Evolutionary conservation across 2,797 vertebrate species (phyloP), one percentile per base, ranked within the genome.

Genomic region (Fundulus diaphanus): DNA sequence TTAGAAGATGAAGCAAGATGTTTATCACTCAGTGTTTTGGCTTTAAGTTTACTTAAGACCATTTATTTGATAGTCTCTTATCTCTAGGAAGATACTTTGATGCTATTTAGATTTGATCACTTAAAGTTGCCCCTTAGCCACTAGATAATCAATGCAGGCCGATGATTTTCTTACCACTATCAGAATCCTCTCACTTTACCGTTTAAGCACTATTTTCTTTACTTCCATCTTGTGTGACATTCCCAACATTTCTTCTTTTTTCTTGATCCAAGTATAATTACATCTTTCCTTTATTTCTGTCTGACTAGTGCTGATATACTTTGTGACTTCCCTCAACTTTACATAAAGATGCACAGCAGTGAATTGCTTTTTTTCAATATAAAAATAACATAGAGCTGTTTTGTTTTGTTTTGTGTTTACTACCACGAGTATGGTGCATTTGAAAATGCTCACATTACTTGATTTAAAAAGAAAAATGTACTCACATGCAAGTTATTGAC

Each of bases 31-130:
- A 90, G 89, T 86, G 74, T 76, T 79, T 86, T 92, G 89, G 79
- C 89, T 92, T 92, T 90, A 91, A 85, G 85, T 93, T 94, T 78
- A 90, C 90, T 94, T 92, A 90, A 85, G 82, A 84, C 54, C 80
- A 83, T 87, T 89, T 87, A 94, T 89, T 93, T 88, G 93, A 93
- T 84, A 77, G 76, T 84, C 88, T 77, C 85, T 87, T 92, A 90
- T 92, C 89, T 92, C 78, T 85, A 91, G 87, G 88, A 93, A 93
- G 92, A 92, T 86, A 85, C 89, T 77, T 83, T 68, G 22, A 89
- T 88, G 70, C 90, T 93, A 93, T 95, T 94, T 94, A 89, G 91
- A 94, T 94, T 88, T 93, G 89, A 94, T 92, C 92, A 91, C 93
- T 94, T 91, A 84, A 78, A 92, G 92, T 88, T 91, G 89, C 90